Evolutionary conservation across 2,888 invertebrate genomes (phyloP), one percentile per base, ranked within the genome.

Genomic region (Tetragonisca angustula): DNA sequence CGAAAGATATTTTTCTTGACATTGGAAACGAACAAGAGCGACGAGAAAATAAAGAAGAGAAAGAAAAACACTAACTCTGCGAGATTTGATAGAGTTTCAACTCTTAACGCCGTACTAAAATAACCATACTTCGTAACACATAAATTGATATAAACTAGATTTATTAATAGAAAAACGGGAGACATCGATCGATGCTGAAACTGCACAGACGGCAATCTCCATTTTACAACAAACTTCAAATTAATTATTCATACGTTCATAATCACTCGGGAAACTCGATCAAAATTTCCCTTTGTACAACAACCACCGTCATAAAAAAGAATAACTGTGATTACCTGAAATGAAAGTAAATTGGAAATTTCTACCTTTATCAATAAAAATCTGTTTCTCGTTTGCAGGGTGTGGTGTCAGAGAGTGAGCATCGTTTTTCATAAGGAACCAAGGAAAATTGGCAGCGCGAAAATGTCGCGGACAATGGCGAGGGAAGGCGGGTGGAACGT

Each of bases 121-220:
- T 77, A 71, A 52, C 52, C 52, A 19, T 36, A 67, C 61, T 27
- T 36, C 11, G 36, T 72, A 71, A 68, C 71, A 71, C 52, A 27
- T 59, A 21, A 67, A 81, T 81, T 77, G 71, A 72, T 76, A 76
- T 59, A 76, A 81, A 72, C 68, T 72, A 72, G 49, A 68, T 75
- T 62, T 83, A 83, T 83, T 81, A 83, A 83, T 83, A 83, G 81
- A 76, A 50, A 72, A 83, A 62, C 81, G 36, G 36, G 81, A 67
- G 81, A 76, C n/a, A 59, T 36, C 76, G 83, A 83, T 83, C 83
- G 76, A 81, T 76, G 76, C 54, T 61, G n/a, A 61, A 50, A 50
- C 62, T 49, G 62, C 27, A 50, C 21, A 49, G 50, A 36, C 36
- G 49, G 49, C 52, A 43, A 43, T 71, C 9, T 61, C 62, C 61